Evolutionary conservation across 2,888 invertebrate genomes (phyloP).

Genomic region (Amphipyra berbera): DNA sequence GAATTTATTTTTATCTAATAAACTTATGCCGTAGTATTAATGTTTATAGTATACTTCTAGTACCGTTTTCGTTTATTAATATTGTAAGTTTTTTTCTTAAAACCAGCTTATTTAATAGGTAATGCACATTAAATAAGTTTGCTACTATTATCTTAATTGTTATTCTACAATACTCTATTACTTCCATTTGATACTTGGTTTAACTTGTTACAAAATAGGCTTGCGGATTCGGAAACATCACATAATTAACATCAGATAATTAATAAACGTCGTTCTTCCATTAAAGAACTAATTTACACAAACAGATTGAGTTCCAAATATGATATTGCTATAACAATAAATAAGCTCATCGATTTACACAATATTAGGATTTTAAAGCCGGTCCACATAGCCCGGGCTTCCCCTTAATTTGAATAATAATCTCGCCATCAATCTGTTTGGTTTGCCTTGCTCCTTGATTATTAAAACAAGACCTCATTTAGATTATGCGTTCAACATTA

Average conservation of each 20-base stretch:
- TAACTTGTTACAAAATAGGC: too few species aligned
- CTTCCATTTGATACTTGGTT: too few species aligned
- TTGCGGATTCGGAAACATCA: not conserved
- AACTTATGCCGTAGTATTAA: too few species aligned
- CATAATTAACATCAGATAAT: slow-evolving; percentile 6
- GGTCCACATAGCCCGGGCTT: slow-evolving; percentile 56
- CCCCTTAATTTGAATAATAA: slow-evolving; percentile 75
- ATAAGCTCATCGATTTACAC: slow-evolving; percentile 53
- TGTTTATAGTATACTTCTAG: too few species aligned
- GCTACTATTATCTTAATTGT: too few species aligned
- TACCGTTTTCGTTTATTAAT: too few species aligned
- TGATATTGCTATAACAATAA: slow-evolving; percentile 55
- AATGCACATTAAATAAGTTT: too few species aligned
- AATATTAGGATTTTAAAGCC: slow-evolving; percentile 51
- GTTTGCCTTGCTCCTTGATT: slow-evolving; percentile 68
- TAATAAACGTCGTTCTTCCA: slow-evolving; percentile 2
- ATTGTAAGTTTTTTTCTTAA: too few species aligned
- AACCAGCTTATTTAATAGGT: too few species aligned
- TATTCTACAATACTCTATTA: too few species aligned
- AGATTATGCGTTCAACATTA: slow-evolving; percentile 62
- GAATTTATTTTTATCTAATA: not conserved
- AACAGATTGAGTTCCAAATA: slow-evolving; percentile 48
- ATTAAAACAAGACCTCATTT: slow-evolving; percentile 75
- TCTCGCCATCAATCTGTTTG: slow-evolving; percentile 73
- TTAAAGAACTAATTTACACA: slow-evolving; percentile 40